These are phyloP conservation scores for Oreonectes daqikongensis DNA, from an alignment of 2,797 vertebrate species.

Conservation along the genomic window DNA sequence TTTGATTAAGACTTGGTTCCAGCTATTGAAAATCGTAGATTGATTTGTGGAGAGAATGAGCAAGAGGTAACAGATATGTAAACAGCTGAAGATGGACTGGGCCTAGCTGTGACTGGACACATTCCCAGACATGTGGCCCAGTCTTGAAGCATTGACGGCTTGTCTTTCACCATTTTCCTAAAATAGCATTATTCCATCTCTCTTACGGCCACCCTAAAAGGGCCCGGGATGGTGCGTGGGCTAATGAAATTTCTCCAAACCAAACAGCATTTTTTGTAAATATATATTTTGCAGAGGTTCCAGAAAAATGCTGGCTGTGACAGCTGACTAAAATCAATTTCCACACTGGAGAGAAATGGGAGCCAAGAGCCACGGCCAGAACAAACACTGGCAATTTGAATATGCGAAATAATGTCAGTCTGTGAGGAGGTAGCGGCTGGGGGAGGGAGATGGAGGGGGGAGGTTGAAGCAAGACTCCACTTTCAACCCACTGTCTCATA, in stretches of 20 bases:
- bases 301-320: conserved; percentile 65
- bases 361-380: conserved; percentile 63
- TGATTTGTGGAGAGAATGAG: conserved; percentile 49
- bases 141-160: conserved; percentile 40
- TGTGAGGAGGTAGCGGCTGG: conserved; percentile 52
- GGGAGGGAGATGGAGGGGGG: conserved; percentile 42
- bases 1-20: conserved; percentile 62
- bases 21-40: conserved; percentile 58
- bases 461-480: conserved; percentile 44
- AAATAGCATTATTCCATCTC: conserved; percentile 59
- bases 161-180: conserved; percentile 46
- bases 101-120: conserved; percentile 50
- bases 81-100: conserved; percentile 53
- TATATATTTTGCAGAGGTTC: conserved; percentile 63
- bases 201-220: conserved; percentile 46
- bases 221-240: conserved; percentile 54
- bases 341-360: conserved; percentile 63
- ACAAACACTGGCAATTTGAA: conserved; percentile 67
- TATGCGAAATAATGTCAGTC: conserved; percentile 63
- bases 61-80: conserved; percentile 48
- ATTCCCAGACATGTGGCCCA: conserved; percentile 48
- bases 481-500: conserved; percentile 53
- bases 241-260: conserved; percentile 65
- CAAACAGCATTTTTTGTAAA: conserved; percentile 57
- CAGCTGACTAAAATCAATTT: conserved; percentile 70